Evolutionary conservation across 1,140 invertebrate genomes (phyloP), one percentile per base, ranked within the genome.

Genomic region (Drosophila simulans): DNA sequence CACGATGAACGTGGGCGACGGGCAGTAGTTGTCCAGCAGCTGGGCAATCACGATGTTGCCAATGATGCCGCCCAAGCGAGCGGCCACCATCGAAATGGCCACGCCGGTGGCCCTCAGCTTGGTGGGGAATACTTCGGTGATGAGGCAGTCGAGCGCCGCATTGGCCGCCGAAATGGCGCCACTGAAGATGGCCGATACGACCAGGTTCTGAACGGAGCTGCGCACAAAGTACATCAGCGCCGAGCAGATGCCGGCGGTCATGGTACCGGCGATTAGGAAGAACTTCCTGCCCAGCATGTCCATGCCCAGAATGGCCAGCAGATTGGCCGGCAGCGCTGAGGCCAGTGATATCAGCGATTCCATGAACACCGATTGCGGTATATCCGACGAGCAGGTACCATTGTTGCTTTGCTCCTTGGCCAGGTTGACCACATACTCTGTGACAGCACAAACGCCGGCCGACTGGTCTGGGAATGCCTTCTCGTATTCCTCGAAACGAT

Each of bases 91-190:
- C 0, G 96, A 97, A 71, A 97, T 95, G 20, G 96, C 96, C 63
- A 97, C 96, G 73, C 96, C 96, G 20, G 96, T 97, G 31, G 96
- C 96, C 77, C 96, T 93, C 79, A 97, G 93, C 93, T 96, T 96
- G 34, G 96, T 97, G n/a, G 96, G 96, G 91, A 97, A 97, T 65
- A 97, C 96, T 93, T 97, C 96, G 25, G 96, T 97, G 84, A 97
- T 97, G 63, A 97, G 94, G 92, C 97, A 97, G 93, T 97, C 97
- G 17, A 98, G 93, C 1, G 96, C 96, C 12, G 97, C 97, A 92
- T 97, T 97, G 53, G 96, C 97, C 92, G 97, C 97, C 57, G 96
- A 97, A 66, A 97, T 97, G 45, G 97, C 96, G 45, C 96, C 96
- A 80, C 96, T 97, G 92, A 97, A 97, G 73, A 97, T 94, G 27